Evolutionary conservation across 1,140 invertebrate genomes (phyloP).

Genomic region (Sitobion miscanthi): DNA sequence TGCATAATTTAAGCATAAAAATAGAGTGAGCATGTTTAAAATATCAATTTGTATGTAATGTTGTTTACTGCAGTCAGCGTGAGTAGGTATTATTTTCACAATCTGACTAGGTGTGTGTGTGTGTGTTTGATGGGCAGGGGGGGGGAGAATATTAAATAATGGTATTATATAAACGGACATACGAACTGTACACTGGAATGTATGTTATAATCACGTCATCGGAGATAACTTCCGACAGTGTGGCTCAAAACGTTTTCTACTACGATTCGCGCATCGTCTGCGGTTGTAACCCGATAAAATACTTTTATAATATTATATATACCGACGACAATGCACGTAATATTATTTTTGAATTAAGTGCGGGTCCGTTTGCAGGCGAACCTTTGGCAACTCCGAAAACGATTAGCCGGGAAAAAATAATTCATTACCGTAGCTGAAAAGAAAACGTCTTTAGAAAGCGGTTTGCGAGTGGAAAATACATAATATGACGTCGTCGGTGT

Average conservation of each 20-base stretch:
- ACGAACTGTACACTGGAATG: neutral
- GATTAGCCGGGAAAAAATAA: neutral
- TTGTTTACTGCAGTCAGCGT: too few relatives aligned
- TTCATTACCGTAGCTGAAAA: neutral
- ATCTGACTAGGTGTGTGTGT: neutral
- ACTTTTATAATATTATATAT: neutral
- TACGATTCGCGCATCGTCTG: neutral
- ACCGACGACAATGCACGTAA: neutral
- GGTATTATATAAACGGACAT: neutral
- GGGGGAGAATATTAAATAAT: neutral
- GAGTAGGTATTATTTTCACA: too few relatives aligned
- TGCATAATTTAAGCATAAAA: too few relatives aligned
- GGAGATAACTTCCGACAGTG: neutral
- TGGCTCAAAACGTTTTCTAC: neutral
- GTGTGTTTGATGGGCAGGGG: too few relatives aligned
- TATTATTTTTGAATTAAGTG: constrained; percentile 1
- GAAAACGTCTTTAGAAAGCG: constrained; percentile 1
- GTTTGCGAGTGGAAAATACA: neutral
- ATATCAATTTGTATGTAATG: too few relatives aligned
- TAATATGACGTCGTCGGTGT: neutral
- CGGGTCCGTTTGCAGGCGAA: neutral
- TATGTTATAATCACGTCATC: neutral
- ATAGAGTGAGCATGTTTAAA: too few relatives aligned
- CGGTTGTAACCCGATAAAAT: neutral
- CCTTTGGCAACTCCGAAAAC: neutral